phyloP scores from a whole-genome alignment of 2,113 vertebrate genomes.

The Tringa solitaria region DNA sequence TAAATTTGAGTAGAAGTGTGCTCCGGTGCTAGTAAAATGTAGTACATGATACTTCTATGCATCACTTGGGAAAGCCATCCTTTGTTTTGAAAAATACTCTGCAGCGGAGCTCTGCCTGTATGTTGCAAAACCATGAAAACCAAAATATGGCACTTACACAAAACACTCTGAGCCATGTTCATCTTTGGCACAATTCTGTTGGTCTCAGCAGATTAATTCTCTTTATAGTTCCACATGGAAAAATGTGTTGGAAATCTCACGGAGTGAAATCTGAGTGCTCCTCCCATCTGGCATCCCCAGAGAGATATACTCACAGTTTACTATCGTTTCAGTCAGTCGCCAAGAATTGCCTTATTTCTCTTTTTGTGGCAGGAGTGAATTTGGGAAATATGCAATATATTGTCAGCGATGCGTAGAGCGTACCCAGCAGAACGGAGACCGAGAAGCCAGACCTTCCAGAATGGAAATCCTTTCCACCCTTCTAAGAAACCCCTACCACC shows the following conservation, averaged over 20 bases:
- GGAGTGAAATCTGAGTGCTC: neutral
- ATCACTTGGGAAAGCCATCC: neutral
- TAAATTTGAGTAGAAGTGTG: neutral
- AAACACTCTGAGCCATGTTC: neutral
- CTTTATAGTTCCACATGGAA: neutral
- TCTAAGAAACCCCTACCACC: slow-evolving; percentile 95
- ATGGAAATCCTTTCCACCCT: slow-evolving; percentile 98
- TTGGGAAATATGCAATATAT: slow-evolving; percentile 96
- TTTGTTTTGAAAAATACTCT: neutral
- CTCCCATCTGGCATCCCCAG: neutral
- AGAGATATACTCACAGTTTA: neutral
- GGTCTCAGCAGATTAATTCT: neutral
- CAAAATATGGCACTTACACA: neutral
- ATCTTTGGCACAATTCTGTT: neutral
- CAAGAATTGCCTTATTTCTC: neutral
- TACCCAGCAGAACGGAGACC: slow-evolving; percentile 90
- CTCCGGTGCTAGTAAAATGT: neutral
- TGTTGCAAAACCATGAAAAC: neutral
- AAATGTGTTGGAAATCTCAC: neutral
- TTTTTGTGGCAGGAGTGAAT: slow-evolving; percentile 84
- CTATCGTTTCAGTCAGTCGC: neutral
- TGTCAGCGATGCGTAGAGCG: slow-evolving; percentile 94
- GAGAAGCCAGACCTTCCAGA: slow-evolving; percentile 90
- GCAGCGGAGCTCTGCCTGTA: neutral
- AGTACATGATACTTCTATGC: neutral